Evolutionary conservation across 1,140 invertebrate species (phyloP), one percentile per base, ranked within the genome.

Genomic region (Plectrocnemia conspersa): DNA sequence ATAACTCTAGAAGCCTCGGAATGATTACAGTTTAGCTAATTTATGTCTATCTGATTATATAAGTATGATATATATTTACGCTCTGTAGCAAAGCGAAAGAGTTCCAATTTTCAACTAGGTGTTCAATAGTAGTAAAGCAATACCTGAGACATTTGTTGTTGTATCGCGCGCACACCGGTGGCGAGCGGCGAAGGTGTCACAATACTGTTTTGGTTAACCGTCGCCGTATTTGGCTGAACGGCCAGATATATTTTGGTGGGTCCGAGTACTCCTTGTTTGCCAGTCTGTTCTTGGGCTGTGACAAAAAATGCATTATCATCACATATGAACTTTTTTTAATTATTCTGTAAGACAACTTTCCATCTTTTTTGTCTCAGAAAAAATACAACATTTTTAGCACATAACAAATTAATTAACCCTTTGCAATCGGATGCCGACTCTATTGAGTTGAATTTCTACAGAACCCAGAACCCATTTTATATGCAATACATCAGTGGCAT

Each of bases 211-310:
- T 73, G 72, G 23, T 74, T 52, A 13, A 68, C 60, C 44, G 68
- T 67, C 52, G 64, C 49, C 45, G 53, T 61, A 24, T 60, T 35
- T 11, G 86, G 87, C 68, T 90, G 88, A 29, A 91, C 86, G 1
- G 87, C 87, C 24, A 91, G 64, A 66, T 89, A 90, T 59, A 91
- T 88, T 73, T 89, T 90, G 4, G 87, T 88, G 3, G 89, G 88
- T 11, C 88, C 87, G 38, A 90, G 67, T 56, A 88, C 85, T 13
- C 86, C 86, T 66, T 89, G 83, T 64, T 89, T 90, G 10, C 87
- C 87, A 11, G 84, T 86, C 1, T 82, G 81, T 62, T 85, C 85
- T 83, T 88, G 86, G 7, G 85, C 85, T 88, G 60, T 21, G 53
- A 52, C 62, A 53, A 9, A 57, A 65, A 44, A 45, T 18, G 10